Percentiles rank a stretch among this genome's conserved stretches.
phyloP scores from a whole-genome alignment of 2,888 invertebrate genomes.

The Drosophila flavopinicola region DNA sequence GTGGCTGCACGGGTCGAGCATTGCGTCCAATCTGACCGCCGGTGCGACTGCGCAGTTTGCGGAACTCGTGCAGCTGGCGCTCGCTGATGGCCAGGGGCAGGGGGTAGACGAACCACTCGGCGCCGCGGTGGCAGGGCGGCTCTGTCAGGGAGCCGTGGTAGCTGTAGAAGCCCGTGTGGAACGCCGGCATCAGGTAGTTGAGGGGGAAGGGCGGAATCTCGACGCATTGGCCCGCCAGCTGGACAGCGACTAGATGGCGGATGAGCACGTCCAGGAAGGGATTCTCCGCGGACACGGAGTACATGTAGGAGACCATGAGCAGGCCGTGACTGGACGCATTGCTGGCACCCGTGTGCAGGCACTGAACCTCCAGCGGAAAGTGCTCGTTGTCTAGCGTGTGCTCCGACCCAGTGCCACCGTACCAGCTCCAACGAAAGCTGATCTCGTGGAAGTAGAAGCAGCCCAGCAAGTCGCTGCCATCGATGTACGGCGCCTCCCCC shows the following conservation, averaged over 20 bases:
- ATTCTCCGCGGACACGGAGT: constrained; percentile 85
- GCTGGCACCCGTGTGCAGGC: constrained; percentile 42
- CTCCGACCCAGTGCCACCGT: constrained; percentile 86
- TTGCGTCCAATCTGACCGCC: constrained; percentile 77
- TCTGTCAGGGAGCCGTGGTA: constrained; percentile 86
- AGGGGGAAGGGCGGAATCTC: constrained; percentile 86
- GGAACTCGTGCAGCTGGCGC: constrained; percentile 84
- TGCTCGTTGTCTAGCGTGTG: constrained; percentile 85
- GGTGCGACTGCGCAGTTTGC: constrained; percentile 68
- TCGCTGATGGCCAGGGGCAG: constrained; percentile 86
- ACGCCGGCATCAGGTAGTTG: constrained; percentile 85
- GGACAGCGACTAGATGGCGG: constrained; percentile 84
- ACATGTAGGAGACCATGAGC: constrained; percentile 85
- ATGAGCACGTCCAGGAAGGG: constrained; percentile 86
- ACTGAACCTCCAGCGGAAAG: constrained; percentile 87
- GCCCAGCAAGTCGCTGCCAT: constrained; percentile 85
- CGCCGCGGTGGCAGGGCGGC: constrained; percentile 87
- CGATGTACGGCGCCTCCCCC: constrained; percentile 66
- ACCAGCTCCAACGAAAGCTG: constrained; percentile 86
- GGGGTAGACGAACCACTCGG: constrained; percentile 86
- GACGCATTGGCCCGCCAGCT: constrained; percentile 82
- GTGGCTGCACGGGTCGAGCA: constrained; percentile 80
- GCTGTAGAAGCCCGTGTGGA: constrained; percentile 85
- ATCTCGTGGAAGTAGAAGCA: constrained; percentile 85
- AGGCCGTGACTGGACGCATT: constrained; percentile 79